A percentile compares a stretch with the other conserved stretches of the same genome.
These are phyloP conservation scores for Anthopleura sola DNA, from an alignment of 64 coral and sea anemone genomes.

Conservation along the genomic window DNA sequence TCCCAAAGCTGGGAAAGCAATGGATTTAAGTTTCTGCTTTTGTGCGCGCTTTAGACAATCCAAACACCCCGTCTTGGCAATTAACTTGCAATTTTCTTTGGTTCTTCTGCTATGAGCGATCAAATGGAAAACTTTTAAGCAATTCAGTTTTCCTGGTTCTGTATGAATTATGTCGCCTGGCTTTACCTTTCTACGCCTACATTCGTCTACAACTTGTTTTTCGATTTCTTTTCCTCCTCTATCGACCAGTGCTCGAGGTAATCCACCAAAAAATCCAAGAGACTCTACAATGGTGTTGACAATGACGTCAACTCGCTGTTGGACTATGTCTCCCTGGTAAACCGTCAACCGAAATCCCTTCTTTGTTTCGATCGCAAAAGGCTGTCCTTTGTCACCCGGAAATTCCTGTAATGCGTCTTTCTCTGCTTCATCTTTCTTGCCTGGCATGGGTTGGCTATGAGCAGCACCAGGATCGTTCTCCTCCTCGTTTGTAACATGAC, in stretches of 20 bases:
- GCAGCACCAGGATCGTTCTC: not conserved
- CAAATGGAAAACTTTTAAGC: not conserved
- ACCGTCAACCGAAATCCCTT: conserved; percentile 27
- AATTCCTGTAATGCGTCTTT: not conserved
- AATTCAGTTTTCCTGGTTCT: not conserved
- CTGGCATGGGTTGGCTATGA: not conserved
- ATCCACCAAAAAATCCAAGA: not conserved
- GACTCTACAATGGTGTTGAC: conserved; percentile 15
- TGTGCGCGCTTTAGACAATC: not conserved
- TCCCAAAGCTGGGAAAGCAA: conserved; percentile 70
- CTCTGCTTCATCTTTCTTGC: not conserved
- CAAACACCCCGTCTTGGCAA: not conserved
- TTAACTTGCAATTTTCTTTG: not conserved
- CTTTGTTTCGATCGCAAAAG: not conserved
- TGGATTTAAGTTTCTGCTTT: not conserved
- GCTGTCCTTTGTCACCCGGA: not conserved
- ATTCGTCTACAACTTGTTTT: not conserved
- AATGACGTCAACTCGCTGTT: conserved; percentile 57
- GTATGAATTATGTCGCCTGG: not conserved
- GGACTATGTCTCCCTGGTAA: conserved; percentile 61
- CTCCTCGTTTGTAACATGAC: not conserved
- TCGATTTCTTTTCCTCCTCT: not conserved
- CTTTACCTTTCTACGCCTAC: not conserved
- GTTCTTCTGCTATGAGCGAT: not conserved
- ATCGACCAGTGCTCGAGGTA: not conserved